phyloP scores from a whole-genome alignment of 2,888 invertebrate species.

The Nudaria mundana region DNA sequence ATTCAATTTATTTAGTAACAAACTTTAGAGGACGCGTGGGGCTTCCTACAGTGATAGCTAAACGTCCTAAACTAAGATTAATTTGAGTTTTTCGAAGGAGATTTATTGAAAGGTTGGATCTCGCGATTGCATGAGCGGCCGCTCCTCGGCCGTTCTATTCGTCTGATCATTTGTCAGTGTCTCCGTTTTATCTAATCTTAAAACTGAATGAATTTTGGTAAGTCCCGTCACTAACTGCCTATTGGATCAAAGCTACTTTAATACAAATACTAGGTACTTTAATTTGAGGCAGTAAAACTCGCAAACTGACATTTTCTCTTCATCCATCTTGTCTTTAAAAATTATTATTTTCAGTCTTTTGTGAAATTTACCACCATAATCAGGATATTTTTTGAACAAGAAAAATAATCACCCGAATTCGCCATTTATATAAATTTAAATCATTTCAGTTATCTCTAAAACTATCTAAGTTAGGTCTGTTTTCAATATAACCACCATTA shows the following conservation, averaged over 20 bases:
- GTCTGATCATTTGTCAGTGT: constrained; percentile 64
- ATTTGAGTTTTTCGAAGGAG: constrained; percentile 67
- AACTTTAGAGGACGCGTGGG: constrained; percentile 14
- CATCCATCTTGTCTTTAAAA: too few relatives aligned
- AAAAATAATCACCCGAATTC: too few relatives aligned
- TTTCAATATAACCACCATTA: too few relatives aligned
- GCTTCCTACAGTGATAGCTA: constrained; percentile 39
- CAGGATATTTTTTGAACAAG: too few relatives aligned
- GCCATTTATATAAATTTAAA: too few relatives aligned
- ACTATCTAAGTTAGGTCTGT: too few relatives aligned
- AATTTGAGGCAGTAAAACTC: too few relatives aligned
- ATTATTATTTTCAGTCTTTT: too few relatives aligned
- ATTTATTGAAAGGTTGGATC: constrained; percentile 59
- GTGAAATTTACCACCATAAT: too few relatives aligned
- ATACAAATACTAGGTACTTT: too few relatives aligned
- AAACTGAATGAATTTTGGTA: constrained; percentile 58
- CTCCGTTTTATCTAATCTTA: constrained; percentile 54
- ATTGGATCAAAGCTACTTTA: constrained; percentile 21
- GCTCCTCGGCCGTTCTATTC: constrained; percentile 49
- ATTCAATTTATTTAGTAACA: constrained; percentile 27
- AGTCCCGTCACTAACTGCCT: constrained; percentile 27
- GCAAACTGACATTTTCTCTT: too few relatives aligned
- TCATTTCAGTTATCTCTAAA: too few relatives aligned
- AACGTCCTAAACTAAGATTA: constrained; percentile 54
- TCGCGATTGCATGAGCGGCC: constrained; percentile 49